Base-by-base conservation (phyloP, 2,888 invertebrate species). In the Carcina quercana region DNA sequence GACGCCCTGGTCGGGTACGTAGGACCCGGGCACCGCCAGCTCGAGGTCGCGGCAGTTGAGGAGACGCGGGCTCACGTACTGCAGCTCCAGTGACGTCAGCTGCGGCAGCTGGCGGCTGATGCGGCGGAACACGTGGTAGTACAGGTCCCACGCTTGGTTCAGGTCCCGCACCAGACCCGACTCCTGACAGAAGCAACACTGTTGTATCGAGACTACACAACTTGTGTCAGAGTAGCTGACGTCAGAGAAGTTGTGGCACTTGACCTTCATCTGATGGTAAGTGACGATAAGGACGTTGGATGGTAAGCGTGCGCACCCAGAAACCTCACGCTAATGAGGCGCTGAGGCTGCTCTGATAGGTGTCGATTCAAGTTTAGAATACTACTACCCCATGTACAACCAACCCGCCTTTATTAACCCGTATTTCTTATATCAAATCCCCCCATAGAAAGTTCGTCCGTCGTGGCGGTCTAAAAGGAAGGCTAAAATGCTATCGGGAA, bases 61-160 rank as follows among this genome's bases (percentile, higher is more conserved):
- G 48, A 98, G 80, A 47, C 96, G 94, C 8, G 97, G 97, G 35
- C 97, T 96, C 5, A 99, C 98, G 71, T 98, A 98, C 61, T 98
- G 97, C 51, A 97, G 82, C 73, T 96, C 96, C 25, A 97, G 80
- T 2, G 94, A 94, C 3, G 96, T 96, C 22, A 96, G 76, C 64
- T 95, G 94, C 2, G 97, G 96, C 45, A 99, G 82, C 70, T 99
- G 99, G 12, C 96, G 90, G 12, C 97, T 95, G 64, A 99, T 98
- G 50, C 97, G 90, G 15, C 98, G 89, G 80, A 99, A 99, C 31
- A 99, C 98, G 67, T 97, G 96, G 79, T 99, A 99, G 79, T 99
- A 99, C 20, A 98, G 86, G 67, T 99, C 98, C 99, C 99, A 99
- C 2, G 99, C 99, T 65, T 97, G 97, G 66, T 97, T 97, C 44